Percentiles rank a stretch among this genome's conserved stretches.
Conservation (phyloP, 2,113 vertebrate species). For the Marmota flaviventris region DNA sequence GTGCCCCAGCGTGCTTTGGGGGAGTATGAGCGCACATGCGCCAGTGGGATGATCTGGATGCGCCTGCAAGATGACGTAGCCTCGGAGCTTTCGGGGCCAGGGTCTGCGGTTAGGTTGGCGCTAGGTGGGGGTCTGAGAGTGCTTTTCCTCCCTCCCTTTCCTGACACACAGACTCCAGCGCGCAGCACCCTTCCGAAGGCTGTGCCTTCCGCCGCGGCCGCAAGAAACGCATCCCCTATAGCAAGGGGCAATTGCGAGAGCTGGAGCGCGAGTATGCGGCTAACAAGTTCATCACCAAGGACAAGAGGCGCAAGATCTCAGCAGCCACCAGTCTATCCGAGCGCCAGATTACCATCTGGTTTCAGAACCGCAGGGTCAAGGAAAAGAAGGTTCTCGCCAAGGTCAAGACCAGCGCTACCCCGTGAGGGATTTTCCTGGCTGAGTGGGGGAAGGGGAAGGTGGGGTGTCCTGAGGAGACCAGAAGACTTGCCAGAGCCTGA, state of each 20-base stretch:
- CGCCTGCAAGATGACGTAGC: neutral
- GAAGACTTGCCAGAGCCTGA: neutral
- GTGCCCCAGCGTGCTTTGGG: neutral
- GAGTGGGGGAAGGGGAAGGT: neutral
- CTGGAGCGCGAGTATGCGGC: constrained; percentile 96
- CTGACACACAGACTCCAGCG: constrained; percentile 88
- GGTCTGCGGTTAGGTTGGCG: neutral
- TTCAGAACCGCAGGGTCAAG: constrained; percentile 97
- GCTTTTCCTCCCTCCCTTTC: constrained; percentile 54
- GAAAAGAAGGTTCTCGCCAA: constrained; percentile 97
- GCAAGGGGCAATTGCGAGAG: constrained; percentile 95
- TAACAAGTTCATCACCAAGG: constrained; percentile 98
- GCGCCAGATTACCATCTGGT: constrained; percentile 98
- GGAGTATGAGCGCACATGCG: fast-evolving
- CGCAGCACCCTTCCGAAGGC: constrained; percentile 91
- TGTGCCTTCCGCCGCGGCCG: constrained; percentile 94
- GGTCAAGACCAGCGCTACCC: constrained; percentile 90
- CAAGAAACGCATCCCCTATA: constrained; percentile 97
- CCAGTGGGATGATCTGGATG: neutral
- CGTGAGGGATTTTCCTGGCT: constrained; percentile 81
- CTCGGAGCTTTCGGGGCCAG: neutral
- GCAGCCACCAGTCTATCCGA: constrained; percentile 94
- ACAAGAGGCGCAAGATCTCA: constrained; percentile 96
- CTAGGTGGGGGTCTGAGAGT: neutral
- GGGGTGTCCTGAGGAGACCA: neutral